Percentiles rank a stretch among this genome's conserved stretches.
phyloP scores from a whole-genome alignment of 2,113 vertebrate genomes.

The Corvus hawaiiensis region DNA sequence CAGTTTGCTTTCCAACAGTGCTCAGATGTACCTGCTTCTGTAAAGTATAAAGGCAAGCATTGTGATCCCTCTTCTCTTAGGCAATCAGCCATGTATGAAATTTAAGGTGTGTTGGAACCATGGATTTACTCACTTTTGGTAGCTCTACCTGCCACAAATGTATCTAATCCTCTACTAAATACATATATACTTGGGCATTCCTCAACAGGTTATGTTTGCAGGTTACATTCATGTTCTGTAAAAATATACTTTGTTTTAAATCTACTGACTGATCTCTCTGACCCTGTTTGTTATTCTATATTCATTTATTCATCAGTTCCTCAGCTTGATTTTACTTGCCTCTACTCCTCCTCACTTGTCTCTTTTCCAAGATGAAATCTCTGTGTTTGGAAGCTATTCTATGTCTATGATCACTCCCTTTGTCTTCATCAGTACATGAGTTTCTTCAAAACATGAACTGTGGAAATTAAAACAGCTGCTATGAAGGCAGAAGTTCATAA shows the following conservation, averaged over 20 bases:
- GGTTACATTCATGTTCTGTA: not conserved
- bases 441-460: not conserved
- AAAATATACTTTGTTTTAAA: not conserved
- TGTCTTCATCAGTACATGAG: not conserved
- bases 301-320: not conserved
- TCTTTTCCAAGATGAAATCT: not conserved
- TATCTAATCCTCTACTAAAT: not conserved
- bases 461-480: not conserved
- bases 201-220: not conserved
- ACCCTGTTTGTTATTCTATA: not conserved
- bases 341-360: not conserved
- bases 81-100: not conserved
- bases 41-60: not conserved
- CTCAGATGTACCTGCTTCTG: not conserved
- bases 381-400: not conserved
- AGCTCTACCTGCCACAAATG: not conserved
- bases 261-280: not conserved
- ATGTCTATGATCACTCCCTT: not conserved
- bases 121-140: not conserved
- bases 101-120: not conserved
- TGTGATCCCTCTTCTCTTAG: not conserved
- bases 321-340: not conserved
- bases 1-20: not conserved
- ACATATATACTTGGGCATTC: not conserved
- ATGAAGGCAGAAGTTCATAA: not conserved